Base-by-base conservation (phyloP, 2,113 vertebrate genomes). In the Toxotes chatareus region DNA sequence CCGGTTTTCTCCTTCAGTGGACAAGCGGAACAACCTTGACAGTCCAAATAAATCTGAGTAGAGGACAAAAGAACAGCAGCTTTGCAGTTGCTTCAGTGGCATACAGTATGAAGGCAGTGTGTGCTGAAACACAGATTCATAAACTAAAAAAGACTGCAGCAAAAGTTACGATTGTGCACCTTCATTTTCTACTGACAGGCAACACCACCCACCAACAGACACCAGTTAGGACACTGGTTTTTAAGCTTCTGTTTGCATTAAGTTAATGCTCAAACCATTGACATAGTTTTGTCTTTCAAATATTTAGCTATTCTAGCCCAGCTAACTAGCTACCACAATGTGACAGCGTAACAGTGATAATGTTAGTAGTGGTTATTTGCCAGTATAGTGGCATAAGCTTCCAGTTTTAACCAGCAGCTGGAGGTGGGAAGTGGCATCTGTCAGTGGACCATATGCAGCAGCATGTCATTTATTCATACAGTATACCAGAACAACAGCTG, bases 31-130 rank as follows among this genome's bases (percentile, higher is more conserved):
- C 69, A 86, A 76, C 53, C 76, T 77, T 64, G 68, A 84, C 73
- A 74, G 59, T 81, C 23, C 23, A 61, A 56, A 66, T 75, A 66
- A 85, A 85, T 82, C 76, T 42, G 57, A 64, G 44, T 17, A 66
- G 53, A 85, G 74, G 81, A 66, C 81, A 65, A 75, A 70, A 44
- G 44, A 73, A 36, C 56, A 81, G 68, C 84, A 72, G 62, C 62
- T 67, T 47, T 8, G 14, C 72, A 51, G 21, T 63, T 40, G 32
- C 71, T 14, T 34, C 38, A 21, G 14, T 38, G n/a, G 21, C 7
- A 1, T 34, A 32, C 53, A 60, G 44, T 23, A n/a, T 46, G 56
- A 59, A 67, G 21, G 12, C 36, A 46, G 14, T 16, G 9, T 82
- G 14, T 53, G 13, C 47, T 47, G 46, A 74, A 42, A 68, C 59